Conservation (phyloP, 2,113 vertebrate genomes). For the Pica pica region DNA sequence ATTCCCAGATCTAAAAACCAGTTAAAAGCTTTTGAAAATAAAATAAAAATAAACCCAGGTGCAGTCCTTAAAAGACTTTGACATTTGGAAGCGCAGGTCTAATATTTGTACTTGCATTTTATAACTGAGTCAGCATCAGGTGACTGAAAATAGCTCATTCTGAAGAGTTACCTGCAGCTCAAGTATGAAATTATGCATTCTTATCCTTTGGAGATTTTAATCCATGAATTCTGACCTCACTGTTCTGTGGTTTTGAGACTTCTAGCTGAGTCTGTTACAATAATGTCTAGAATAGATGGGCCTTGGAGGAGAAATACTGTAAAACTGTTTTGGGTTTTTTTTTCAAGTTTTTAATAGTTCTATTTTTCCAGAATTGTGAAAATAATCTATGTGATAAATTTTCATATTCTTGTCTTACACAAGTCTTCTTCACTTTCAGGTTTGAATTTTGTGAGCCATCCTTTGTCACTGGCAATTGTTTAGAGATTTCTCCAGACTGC, state of each 20-base stretch:
- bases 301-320: not conserved
- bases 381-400: not conserved
- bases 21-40: not conserved
- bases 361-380: not conserved
- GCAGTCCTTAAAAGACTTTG: not conserved
- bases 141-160: not conserved
- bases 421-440: constrained; percentile 57
- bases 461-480: constrained; percentile 91
- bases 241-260: not conserved
- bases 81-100: not conserved
- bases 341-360: not conserved
- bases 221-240: not conserved
- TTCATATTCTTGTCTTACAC: not conserved
- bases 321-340: not conserved
- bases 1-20: not conserved
- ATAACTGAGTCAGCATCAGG: not conserved
- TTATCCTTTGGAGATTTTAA: not conserved
- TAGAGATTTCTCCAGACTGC: constrained; percentile 89
- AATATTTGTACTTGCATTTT: not conserved
- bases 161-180: not conserved
- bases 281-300: not conserved
- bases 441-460: constrained; percentile 97
- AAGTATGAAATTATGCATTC: not conserved
- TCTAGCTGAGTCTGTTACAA: not conserved
- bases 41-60: not conserved